phyloP scores from a whole-genome alignment of 1,140 invertebrate genomes.

The Popillia japonica region DNA sequence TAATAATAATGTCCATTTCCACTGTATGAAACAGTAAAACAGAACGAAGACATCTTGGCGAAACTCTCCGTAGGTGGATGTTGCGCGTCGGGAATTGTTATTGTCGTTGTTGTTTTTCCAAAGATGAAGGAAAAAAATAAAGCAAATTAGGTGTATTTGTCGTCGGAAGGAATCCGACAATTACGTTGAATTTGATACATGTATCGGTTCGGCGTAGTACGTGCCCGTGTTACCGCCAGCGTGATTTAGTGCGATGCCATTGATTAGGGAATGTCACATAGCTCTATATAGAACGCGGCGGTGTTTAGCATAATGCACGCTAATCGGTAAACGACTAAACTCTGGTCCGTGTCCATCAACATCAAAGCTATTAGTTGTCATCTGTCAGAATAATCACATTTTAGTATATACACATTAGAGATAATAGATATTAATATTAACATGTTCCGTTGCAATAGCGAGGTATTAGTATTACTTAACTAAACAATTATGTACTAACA shows the following conservation, averaged over 20 bases:
- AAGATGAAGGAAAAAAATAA: no score
- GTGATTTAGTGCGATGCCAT: constrained; percentile 56
- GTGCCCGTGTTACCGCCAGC: constrained; percentile 50
- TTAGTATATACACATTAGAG: constrained; percentile 32
- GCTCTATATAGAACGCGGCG: constrained; percentile 53
- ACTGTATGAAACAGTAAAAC: no score
- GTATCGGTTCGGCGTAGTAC: constrained; percentile 50
- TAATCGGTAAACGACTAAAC: constrained; percentile 55
- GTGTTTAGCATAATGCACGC: constrained; percentile 57
- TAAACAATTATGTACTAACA: no score
- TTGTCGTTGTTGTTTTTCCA: no score
- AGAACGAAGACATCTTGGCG: no score
- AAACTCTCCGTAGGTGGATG: no score
- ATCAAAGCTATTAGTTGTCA: constrained; percentile 53
- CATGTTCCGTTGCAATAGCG: neutral
- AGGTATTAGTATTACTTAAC: no score
- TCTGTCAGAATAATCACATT: constrained; percentile 44
- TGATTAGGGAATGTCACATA: constrained; percentile 57
- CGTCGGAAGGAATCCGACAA: constrained; percentile 44
- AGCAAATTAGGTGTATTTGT: neutral
- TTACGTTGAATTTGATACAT: constrained; percentile 54
- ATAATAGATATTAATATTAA: constrained; percentile 1
- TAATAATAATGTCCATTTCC: no score
- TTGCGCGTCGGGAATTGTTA: no score
- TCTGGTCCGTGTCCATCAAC: constrained; percentile 52